These are phyloP conservation scores for Buathra laborator DNA, from an alignment of 2,888 invertebrate genomes.

Conservation along the genomic window DNA sequence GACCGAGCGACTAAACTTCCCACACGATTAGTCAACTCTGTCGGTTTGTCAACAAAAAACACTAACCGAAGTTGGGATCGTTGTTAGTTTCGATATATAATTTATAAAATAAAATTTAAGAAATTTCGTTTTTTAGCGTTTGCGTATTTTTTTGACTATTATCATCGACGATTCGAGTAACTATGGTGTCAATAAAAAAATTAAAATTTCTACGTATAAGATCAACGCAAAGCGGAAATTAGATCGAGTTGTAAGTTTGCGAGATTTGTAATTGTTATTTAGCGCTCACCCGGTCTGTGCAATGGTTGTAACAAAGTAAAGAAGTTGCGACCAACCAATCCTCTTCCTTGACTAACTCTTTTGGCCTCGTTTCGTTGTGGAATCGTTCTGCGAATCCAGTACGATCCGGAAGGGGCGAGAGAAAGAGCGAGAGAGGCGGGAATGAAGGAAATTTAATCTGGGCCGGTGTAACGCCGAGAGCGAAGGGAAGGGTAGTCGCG, in stretches of 20 bases:
- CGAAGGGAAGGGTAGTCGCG: conserved; percentile 25
- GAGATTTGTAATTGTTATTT: conserved; percentile 3
- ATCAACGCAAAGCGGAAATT: conserved; percentile 1
- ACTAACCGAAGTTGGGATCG: background rate
- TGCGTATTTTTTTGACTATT: no score
- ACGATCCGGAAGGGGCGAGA: conserved; percentile 41
- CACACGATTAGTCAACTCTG: conserved; percentile 8
- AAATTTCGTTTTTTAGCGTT: no score
- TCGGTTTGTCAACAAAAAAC: background rate
- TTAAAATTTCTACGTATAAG: background rate
- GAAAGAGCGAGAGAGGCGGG: conserved; percentile 21
- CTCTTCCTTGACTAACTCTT: conserved; percentile 38
- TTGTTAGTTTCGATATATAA: background rate
- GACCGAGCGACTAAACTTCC: conserved; percentile 31
- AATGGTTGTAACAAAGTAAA: conserved; percentile 9
- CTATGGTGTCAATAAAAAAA: background rate
- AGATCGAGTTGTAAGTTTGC: background rate
- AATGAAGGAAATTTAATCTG: conserved; percentile 75
- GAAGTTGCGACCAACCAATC: background rate
- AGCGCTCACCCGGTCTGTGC: background rate
- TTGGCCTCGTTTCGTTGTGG: conserved; percentile 33
- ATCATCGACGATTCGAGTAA: background rate
- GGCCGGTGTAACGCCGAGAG: conserved; percentile 73
- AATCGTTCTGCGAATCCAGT: conserved; percentile 56
- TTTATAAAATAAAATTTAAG: no score